Percentiles rank a stretch among this genome's conserved stretches.
Conservation (phyloP, 2,888 invertebrate species). For the Catonia carolina region DNA sequence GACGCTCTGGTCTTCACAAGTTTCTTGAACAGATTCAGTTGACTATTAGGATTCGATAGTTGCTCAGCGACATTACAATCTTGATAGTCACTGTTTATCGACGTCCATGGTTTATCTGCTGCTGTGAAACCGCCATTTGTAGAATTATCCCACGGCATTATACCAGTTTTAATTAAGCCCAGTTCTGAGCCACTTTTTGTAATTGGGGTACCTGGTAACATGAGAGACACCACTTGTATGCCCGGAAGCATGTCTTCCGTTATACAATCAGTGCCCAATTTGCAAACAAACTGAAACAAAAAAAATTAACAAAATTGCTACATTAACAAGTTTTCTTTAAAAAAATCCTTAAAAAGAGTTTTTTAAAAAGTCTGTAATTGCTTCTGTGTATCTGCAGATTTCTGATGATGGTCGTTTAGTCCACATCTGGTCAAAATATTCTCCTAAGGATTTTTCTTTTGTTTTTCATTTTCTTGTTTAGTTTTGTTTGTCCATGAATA, state of each 20-base stretch:
- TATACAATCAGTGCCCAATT: not conserved
- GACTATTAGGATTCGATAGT: conserved; percentile 32
- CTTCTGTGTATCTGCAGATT: no score
- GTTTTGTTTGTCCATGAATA: no score
- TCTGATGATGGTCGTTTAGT: no score
- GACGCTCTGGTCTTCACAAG: conserved; percentile 46
- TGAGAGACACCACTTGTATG: conserved; percentile 25
- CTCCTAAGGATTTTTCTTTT: no score
- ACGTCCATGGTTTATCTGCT: not conserved
- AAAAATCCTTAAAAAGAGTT: no score
- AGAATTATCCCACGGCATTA: conserved; percentile 20
- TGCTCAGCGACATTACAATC: conserved; percentile 32
- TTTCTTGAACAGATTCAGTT: conserved; percentile 39
- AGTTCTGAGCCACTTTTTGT: conserved; percentile 51
- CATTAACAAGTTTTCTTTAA: no score
- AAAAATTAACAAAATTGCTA: not conserved
- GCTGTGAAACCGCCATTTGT: conserved; percentile 14
- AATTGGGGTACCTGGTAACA: conserved; percentile 59
- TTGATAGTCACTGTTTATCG: not conserved
- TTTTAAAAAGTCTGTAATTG: no score
- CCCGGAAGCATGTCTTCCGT: not conserved
- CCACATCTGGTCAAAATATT: no score
- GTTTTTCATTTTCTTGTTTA: no score
- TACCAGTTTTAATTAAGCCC: conserved; percentile 41
- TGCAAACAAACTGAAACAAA: no score